Evolutionary conservation across 37 sponge, comb jelly and placozoan species (phyloP).

Genomic region (Bolinopsis microptera): DNA sequence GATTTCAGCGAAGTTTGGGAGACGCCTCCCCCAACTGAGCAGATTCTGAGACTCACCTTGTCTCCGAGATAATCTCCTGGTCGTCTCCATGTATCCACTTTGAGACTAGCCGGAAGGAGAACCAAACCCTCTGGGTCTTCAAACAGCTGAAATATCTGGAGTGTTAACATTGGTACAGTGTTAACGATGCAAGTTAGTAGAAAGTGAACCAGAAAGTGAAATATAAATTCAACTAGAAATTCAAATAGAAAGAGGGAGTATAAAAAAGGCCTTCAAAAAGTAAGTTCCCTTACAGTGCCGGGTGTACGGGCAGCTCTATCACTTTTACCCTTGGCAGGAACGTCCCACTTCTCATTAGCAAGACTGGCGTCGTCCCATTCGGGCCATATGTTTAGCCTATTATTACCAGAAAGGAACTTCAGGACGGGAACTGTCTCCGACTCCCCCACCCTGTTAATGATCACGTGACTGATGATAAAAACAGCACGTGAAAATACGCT

Average conservation of each 20-base stretch:
- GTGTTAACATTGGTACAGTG: neutral
- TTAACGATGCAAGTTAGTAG: no score
- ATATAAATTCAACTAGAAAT: no score
- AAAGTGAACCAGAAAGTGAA: no score
- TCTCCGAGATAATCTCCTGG: constrained; percentile 36
- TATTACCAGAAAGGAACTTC: constrained; percentile 58
- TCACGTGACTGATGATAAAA: neutral
- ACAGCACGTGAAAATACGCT: no score
- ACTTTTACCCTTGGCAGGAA: constrained; percentile 38
- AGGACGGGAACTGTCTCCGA: neutral
- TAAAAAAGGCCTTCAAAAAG: no score
- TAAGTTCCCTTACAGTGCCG: constrained; percentile 26
- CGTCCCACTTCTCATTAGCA: constrained; percentile 84
- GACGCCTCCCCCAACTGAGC: no score
- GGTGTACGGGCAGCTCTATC: constrained; percentile 60
- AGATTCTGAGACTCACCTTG: no score
- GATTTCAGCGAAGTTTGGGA: no score
- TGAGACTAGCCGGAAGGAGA: neutral
- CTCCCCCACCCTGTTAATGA: constrained; percentile 26
- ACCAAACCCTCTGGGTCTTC: constrained; percentile 61
- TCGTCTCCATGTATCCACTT: constrained; percentile 50
- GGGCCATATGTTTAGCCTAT: constrained; percentile 83
- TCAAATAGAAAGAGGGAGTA: no score
- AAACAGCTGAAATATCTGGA: constrained; percentile 55
- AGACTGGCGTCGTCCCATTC: constrained; percentile 89